Percentiles rank a stretch among this genome's conserved stretches.
phyloP scores from a whole-genome alignment of 2,113 vertebrate genomes.

The Poeciliopsis occidentalis region DNA sequence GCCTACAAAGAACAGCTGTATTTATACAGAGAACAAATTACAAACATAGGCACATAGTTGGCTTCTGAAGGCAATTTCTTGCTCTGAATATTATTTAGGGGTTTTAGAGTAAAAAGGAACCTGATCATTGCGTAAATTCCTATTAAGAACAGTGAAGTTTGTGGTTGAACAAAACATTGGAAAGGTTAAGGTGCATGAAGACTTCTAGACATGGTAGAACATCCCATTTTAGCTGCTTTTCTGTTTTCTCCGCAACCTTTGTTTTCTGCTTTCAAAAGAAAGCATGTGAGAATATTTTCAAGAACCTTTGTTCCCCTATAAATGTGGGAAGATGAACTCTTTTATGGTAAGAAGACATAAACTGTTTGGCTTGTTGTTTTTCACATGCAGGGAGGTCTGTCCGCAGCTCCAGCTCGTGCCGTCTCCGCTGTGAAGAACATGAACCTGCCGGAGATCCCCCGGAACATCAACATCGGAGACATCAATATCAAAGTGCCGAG shows the following conservation, averaged over 20 bases:
- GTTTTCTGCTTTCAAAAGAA: not conserved
- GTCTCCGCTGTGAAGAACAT: conserved; percentile 95
- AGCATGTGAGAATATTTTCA: no score
- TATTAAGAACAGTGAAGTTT: no score
- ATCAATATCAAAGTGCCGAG: conserved; percentile 97
- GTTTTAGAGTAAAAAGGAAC: no score
- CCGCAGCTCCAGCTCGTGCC: conserved; percentile 88
- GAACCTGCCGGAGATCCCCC: conserved; percentile 93
- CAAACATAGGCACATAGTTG: not conserved
- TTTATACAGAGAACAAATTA: not conserved
- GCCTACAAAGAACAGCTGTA: not conserved
- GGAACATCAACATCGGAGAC: conserved; percentile 96
- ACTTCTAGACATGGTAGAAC: not conserved
- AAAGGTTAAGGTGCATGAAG: no score
- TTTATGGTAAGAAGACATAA: not conserved
- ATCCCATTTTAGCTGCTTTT: not conserved
- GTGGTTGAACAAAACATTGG: no score
- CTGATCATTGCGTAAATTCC: no score
- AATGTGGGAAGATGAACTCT: not conserved
- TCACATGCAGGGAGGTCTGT: conserved; percentile 85
- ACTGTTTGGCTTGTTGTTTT: conserved; percentile 1
- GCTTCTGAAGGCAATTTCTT: not conserved
- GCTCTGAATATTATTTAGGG: no score
- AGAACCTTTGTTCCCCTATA: not conserved
- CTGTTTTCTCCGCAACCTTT: not conserved